Conservation (phyloP, 2,888 invertebrate species). For the Sarcophaga rosellei region DNA sequence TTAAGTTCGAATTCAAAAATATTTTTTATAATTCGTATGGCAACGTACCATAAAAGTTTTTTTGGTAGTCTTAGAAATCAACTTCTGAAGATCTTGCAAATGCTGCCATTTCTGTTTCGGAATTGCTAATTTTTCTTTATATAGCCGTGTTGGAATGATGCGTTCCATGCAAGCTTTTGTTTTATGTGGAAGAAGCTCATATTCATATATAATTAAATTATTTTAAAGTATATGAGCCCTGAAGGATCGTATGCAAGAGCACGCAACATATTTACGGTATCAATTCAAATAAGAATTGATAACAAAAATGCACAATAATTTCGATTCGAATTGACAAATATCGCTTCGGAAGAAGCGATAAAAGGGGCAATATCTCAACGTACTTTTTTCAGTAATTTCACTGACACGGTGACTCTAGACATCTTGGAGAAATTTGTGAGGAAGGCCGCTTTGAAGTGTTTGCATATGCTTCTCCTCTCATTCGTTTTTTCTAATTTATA, state of each 20-base stretch:
- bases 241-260: not conserved
- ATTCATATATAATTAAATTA: not conserved
- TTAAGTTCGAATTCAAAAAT: too few species aligned
- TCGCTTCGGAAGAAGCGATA: too few species aligned
- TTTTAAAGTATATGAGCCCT: not conserved
- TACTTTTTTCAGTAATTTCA: conserved; percentile 12
- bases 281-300: not conserved
- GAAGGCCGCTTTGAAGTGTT: not conserved
- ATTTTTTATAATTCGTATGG: too few species aligned
- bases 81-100: conserved; percentile 31
- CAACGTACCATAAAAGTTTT: conserved; percentile 12
- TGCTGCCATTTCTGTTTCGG: conserved; percentile 3
- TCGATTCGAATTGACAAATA: too few species aligned
- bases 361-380: not conserved
- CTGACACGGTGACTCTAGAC: conserved; percentile 4
- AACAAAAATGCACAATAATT: too few species aligned
- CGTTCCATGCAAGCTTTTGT: not conserved
- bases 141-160: conserved; percentile 1
- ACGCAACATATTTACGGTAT: not conserved
- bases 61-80: conserved; percentile 22
- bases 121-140: not conserved
- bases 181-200: not conserved
- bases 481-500: too few species aligned
- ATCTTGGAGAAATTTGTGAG: conserved; percentile 32
- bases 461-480: too few species aligned